These are phyloP conservation scores for Xiphydria camelus DNA, from an alignment of 2,888 invertebrate species.

Conservation along the genomic window DNA sequence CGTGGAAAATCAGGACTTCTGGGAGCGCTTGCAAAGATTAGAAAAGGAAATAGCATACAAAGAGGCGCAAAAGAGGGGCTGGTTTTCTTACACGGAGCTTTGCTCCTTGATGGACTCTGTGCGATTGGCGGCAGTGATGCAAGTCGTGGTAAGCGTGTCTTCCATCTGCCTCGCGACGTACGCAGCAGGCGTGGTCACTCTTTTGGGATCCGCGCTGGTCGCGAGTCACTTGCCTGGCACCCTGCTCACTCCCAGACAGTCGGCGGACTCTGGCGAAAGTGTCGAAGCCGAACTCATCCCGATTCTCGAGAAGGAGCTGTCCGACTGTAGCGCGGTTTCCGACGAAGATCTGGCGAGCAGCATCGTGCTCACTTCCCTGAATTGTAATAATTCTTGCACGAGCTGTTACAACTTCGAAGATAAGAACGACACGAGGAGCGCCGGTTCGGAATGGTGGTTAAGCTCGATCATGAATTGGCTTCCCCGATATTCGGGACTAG, in stretches of 20 bases:
- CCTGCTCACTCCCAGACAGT: slow-evolving; percentile 31
- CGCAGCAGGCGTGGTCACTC: slow-evolving; percentile 63
- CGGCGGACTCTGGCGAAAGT: not conserved
- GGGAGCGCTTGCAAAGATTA: slow-evolving; percentile 69
- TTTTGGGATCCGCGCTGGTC: slow-evolving; percentile 64
- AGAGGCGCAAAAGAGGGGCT: slow-evolving; percentile 74
- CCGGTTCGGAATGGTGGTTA: slow-evolving; percentile 44
- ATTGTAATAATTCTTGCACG: slow-evolving; percentile 11
- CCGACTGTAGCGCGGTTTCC: not conserved
- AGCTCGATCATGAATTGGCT: slow-evolving; percentile 43
- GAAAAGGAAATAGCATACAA: slow-evolving; percentile 75
- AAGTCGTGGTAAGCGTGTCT: slow-evolving; percentile 61
- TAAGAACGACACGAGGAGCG: slow-evolving; percentile 8
- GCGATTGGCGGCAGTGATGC: slow-evolving; percentile 59
- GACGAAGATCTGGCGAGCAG: slow-evolving; percentile 8
- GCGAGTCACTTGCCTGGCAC: slow-evolving; percentile 53
- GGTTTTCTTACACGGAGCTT: slow-evolving; percentile 83
- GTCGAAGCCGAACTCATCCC: not conserved
- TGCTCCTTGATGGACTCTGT: slow-evolving; percentile 61
- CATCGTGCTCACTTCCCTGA: slow-evolving; percentile 7
- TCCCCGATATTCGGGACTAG: slow-evolving; percentile 32
- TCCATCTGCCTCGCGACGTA: slow-evolving; percentile 67
- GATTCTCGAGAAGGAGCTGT: not conserved
- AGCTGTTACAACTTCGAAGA: slow-evolving; percentile 17
- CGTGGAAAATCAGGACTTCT: slow-evolving; percentile 76